These are phyloP conservation scores for Dolichomitus sp. DNA, from an alignment of 2,888 invertebrate genomes.

Conservation along the genomic window DNA sequence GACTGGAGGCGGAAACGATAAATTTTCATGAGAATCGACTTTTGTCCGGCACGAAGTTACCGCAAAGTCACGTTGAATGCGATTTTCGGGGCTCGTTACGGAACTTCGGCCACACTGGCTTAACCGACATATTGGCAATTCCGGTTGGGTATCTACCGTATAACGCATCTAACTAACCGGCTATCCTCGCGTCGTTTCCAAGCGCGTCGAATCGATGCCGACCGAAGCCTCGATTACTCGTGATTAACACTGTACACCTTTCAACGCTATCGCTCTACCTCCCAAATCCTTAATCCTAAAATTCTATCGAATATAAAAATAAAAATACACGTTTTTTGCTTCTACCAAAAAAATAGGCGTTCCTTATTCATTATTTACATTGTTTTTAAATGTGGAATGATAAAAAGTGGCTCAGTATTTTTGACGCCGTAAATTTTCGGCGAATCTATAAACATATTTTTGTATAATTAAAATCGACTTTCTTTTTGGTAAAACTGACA, in stretches of 20 bases:
- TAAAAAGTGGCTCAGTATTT: too few relatives aligned
- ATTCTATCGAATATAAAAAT: not conserved
- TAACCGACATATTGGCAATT: conserved; percentile 66
- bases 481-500: too few relatives aligned
- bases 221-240: conserved; percentile 67
- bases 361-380: too few relatives aligned
- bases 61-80: conserved; percentile 35
- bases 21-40: conserved; percentile 64
- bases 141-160: conserved; percentile 60
- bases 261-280: not conserved
- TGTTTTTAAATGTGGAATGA: too few relatives aligned
- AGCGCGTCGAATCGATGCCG: conserved; percentile 62
- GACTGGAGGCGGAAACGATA: conserved; percentile 27
- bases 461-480: too few relatives aligned
- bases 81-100: conserved; percentile 54
- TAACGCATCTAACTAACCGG: conserved; percentile 68
- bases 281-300: not conserved
- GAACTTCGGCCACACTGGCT: conserved; percentile 48
- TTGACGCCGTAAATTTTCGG: too few relatives aligned
- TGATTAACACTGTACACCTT: conserved; percentile 66
- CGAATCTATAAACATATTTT: too few relatives aligned
- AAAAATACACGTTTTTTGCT: too few relatives aligned
- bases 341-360: too few relatives aligned
- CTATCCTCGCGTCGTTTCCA: conserved; percentile 64
- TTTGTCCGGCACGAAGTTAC: conserved; percentile 53